A percentile compares a stretch with the other conserved stretches of the same genome.
phyloP scores from a whole-genome alignment of 2,113 vertebrate species.

The Ceyx cyanopectus region DNA sequence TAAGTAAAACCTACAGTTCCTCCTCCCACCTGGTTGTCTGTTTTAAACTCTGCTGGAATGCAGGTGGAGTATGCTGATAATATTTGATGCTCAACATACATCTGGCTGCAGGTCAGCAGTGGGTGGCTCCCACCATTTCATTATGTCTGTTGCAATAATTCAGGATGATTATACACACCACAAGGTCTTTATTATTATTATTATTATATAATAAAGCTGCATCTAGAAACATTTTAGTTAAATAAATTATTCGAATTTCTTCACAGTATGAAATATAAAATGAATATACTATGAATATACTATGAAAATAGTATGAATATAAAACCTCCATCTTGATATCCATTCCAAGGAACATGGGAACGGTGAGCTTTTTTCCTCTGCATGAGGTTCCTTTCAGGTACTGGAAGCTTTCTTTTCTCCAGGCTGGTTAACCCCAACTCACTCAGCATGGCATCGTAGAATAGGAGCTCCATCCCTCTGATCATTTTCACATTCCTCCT shows the following conservation, averaged over 20 bases:
- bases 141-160: neutral
- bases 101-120: neutral
- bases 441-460: too few species aligned
- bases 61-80: neutral
- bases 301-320: neutral
- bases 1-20: neutral
- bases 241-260: neutral
- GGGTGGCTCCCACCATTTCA: neutral
- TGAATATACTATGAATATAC: too few species aligned
- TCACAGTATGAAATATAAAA: neutral
- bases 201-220: neutral
- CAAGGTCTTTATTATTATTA: neutral
- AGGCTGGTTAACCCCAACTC: too few species aligned
- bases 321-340: neutral
- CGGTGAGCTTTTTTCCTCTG: too few species aligned
- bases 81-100: accelerated
- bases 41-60: neutral
- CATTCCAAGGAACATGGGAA: too few species aligned
- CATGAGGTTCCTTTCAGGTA: too few species aligned
- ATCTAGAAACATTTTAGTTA: neutral
- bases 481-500: too few species aligned
- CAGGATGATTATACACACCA: neutral
- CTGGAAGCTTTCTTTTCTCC: too few species aligned
- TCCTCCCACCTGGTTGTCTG: neutral
- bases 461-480: too few species aligned